Evolutionary conservation across 2,113 vertebrate species (phyloP), one percentile per base, ranked within the genome.

Genomic region (Damaliscus lunatus): DNA sequence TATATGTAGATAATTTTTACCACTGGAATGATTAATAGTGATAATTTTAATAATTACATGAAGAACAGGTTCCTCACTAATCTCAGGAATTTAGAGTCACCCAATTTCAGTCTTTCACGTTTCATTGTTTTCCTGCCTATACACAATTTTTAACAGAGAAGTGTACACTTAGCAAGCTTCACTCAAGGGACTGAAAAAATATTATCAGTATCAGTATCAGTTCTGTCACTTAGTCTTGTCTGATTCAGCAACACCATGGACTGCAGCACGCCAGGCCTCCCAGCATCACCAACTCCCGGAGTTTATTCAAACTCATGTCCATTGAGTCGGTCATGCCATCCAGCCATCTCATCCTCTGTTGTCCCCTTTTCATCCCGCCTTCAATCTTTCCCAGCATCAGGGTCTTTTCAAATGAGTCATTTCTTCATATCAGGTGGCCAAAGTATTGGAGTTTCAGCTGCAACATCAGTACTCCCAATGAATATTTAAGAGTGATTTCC

Each of bases 311-410:
- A 40, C 5, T 71, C 67, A 40, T 23, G 19, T 71, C 67, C 67
- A 12, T 71, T 23, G 19, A 40, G 4, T 12, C 2, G 1, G 19
- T 23, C n/a, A 40, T 71, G 10, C n/a, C 67, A 40, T 71, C 67
- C n/a, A 71, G 19, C n/a, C 19, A 6, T 40, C 3, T 71, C 67
- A 40, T 71, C n/a, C 67, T 40, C 10, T 12, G 5, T 23, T 12
- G 5, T 71, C 19, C 10, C 21, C n/a, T 23, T 40, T 12, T 71
- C 67, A 10, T 71, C 67, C n/a, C 0, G 0, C n/a, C 9, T 40
- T 71, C n/a, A 36, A 71, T 40, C n/a, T 23, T 40, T 40, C 10
- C n/a, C 19, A 71, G n/a, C n/a, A 71, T 71, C n/a, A 6, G 19
- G 9, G 10, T 40, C n/a, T 71, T 71, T 36, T 71, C 19, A 6